Evolutionary conservation across 2,888 invertebrate genomes (phyloP), one percentile per base, ranked within the genome.

Genomic region (Octodonta nipae): DNA sequence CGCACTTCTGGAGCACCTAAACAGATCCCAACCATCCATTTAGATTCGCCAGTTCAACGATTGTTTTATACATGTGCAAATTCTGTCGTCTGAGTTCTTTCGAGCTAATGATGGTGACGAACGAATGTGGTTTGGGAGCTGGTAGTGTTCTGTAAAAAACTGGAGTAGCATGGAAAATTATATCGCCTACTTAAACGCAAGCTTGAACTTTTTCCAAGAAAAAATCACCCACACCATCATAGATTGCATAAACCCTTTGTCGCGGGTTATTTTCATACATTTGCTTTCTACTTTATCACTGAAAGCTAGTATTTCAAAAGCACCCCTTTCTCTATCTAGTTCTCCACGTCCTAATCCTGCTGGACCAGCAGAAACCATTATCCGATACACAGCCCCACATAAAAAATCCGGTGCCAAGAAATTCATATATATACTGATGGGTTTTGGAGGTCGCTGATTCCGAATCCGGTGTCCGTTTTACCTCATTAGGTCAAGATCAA

Each of bases 331-430:
- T 35, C 75, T 55, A 7, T 74, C 63, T 10, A 72, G 47, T 17
- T 65, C 60, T 6, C 71, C 70, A 40, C 70, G 68, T 34, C 72
- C 72, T 26, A 72, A 58, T 6, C 75, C 73, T 12, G 75, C 77
- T 30, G 73, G 64, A 5, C 75, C 75, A 17, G 75, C 73, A 26
- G 77, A 71, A 20, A 79, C n/a, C n/a, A n/a, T n/a, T n/a, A n/a
- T n/a, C n/a, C n/a, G n/a, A n/a, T n/a, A n/a, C n/a, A n/a, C n/a
- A n/a, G n/a, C n/a, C n/a, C n/a, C n/a, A n/a, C n/a, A n/a, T n/a
- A n/a, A n/a, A n/a, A n/a, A n/a, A n/a, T n/a, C n/a, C n/a, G n/a
- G n/a, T n/a, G n/a, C n/a, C n/a, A n/a, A n/a, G n/a, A n/a, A n/a
- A n/a, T n/a, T n/a, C n/a, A n/a, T n/a, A n/a, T n/a, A n/a, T n/a